phyloP scores from a whole-genome alignment of 1,140 invertebrate genomes.

The Mya arenaria region DNA sequence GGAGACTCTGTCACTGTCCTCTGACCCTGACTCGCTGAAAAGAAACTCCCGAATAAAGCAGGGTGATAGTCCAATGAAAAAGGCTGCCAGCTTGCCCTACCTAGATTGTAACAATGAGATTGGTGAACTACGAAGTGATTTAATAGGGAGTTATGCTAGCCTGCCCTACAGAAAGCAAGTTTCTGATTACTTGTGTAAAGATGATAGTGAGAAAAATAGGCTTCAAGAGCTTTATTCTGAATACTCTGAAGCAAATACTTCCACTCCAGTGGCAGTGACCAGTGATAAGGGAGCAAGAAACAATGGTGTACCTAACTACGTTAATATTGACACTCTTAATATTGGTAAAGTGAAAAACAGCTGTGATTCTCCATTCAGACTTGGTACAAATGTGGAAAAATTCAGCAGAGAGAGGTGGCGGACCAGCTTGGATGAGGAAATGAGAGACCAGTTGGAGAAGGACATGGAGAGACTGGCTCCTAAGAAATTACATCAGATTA shows the following conservation, averaged over 20 bases:
- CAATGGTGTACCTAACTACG: background rate
- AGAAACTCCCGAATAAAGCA: background rate
- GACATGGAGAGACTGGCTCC: constrained; percentile 44
- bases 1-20: constrained; percentile 3
- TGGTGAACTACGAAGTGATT: background rate
- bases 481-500: constrained; percentile 41
- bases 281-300: background rate
- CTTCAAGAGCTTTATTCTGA: constrained; percentile 21
- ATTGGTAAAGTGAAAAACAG: background rate
- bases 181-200: background rate
- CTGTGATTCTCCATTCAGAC: constrained; percentile 56
- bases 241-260: constrained; percentile 2
- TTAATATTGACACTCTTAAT: background rate
- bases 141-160: background rate
- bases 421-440: constrained; percentile 50
- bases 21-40: constrained; percentile 12
- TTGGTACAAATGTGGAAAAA: constrained; percentile 63
- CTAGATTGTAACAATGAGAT: background rate
- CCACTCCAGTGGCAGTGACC: background rate
- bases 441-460: background rate
- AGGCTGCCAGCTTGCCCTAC: constrained; percentile 34
- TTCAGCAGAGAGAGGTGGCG: constrained; percentile 53
- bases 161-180: background rate
- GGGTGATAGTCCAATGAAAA: background rate
- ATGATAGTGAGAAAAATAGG: background rate